Conservation (phyloP, 2,797 vertebrate genomes). For the Limnodromus scolopaceus region DNA sequence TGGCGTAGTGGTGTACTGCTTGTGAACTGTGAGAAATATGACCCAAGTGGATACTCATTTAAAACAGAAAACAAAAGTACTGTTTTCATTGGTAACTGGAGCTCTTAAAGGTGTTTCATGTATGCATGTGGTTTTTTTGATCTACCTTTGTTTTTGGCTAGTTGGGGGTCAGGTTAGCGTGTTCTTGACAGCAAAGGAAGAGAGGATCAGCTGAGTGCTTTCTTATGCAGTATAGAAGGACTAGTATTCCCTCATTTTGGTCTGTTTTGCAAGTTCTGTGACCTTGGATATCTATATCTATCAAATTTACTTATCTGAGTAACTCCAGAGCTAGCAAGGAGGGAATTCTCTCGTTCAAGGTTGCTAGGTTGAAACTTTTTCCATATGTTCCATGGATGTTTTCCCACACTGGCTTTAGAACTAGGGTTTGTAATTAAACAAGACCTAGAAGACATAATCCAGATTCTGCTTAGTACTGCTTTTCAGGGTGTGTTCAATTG, state of each 20-base stretch:
- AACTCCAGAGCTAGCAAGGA: not conserved
- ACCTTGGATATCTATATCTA: not conserved
- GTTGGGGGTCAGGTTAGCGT: not conserved
- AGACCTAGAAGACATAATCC: not conserved
- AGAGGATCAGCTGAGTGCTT: not conserved
- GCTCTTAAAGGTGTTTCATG: not conserved
- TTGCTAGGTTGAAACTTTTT: not conserved
- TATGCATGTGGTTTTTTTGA: not conserved
- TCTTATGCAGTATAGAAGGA: not conserved
- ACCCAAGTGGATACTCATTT: not conserved
- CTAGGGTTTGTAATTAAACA: not conserved
- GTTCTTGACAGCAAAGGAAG: not conserved
- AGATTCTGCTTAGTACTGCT: not conserved
- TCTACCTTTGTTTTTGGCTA: not conserved
- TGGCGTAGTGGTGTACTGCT: not conserved
- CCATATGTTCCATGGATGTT: not conserved
- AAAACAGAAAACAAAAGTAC: not conserved
- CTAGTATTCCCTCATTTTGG: not conserved
- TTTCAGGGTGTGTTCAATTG: not conserved
- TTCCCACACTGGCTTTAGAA: not conserved
- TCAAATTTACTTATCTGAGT: not conserved
- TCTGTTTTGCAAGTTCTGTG: not conserved
- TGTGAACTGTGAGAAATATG: not conserved
- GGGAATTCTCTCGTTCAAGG: not conserved
- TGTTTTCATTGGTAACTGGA: not conserved